Conservation (phyloP, 92 coral and sea anemone genomes). For the Porites lobata region DNA sequence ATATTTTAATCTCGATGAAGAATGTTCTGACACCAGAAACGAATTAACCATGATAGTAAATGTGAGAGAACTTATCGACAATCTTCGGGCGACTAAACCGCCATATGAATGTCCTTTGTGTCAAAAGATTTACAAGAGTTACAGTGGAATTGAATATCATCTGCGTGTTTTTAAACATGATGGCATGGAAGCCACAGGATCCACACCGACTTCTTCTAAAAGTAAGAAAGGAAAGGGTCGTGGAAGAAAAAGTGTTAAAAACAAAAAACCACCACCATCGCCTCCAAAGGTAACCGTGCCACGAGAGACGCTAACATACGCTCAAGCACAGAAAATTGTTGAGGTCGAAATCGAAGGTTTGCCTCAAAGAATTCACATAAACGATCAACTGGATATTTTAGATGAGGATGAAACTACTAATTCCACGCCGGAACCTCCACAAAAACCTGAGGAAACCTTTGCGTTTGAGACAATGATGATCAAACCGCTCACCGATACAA, state of each 20-base stretch:
- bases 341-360: slow-evolving; percentile 97
- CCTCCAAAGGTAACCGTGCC: slow-evolving; percentile 94
- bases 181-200: slow-evolving; percentile 85
- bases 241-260: slow-evolving; percentile 88
- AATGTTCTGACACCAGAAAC: slow-evolving; percentile 71
- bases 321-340: slow-evolving; percentile 98
- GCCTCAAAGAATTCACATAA: slow-evolving; percentile 92
- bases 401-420: slow-evolving; percentile 72
- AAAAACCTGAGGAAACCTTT: slow-evolving; percentile 69
- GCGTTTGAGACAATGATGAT: slow-evolving; percentile 71
- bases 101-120: slow-evolving; percentile 99
- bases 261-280: slow-evolving; percentile 95
- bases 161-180: slow-evolving; percentile 95
- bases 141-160: slow-evolving; percentile 99
- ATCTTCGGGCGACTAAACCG: slow-evolving; percentile 94
- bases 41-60: slow-evolving; percentile 82
- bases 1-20: not conserved
- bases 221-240: slow-evolving; percentile 86
- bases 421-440: slow-evolving; percentile 63
- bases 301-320: slow-evolving; percentile 98
- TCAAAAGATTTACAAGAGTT: slow-evolving; percentile 99
- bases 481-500: slow-evolving; percentile 87
- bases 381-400: slow-evolving; percentile 79
- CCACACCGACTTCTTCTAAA: slow-evolving; percentile 85
- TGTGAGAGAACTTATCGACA: slow-evolving; percentile 95